Conservation (phyloP, 2,888 invertebrate species). For the Idaea dimidiata region DNA sequence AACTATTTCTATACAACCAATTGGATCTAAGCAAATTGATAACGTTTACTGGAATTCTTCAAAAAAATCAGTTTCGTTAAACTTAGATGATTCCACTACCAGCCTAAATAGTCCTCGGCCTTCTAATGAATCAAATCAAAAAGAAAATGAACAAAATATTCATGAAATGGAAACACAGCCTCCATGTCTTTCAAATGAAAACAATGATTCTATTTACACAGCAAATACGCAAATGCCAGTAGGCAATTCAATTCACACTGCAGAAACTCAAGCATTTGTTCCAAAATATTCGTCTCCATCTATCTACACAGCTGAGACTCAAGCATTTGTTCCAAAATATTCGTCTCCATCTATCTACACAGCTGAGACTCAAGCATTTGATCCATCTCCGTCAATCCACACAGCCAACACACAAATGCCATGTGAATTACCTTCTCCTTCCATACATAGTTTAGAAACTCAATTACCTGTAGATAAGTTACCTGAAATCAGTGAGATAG, state of each 20-base stretch:
- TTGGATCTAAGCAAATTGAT: constrained; percentile 53
- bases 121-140: constrained; percentile 29
- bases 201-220: constrained; percentile 46
- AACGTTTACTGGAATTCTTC: constrained; percentile 59
- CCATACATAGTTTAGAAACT: constrained; percentile 20
- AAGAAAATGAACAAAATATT: constrained; percentile 31
- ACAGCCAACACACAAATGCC: constrained; percentile 13
- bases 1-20: constrained; percentile 49
- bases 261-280: constrained; percentile 17
- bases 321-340: constrained; percentile 9
- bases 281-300: constrained; percentile 9
- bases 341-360: constrained; percentile 14
- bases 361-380: constrained; percentile 24
- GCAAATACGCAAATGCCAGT: constrained; percentile 43
- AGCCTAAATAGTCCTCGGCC: constrained; percentile 40
- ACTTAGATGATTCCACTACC: constrained; percentile 43
- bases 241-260: constrained; percentile 15
- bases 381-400: constrained; percentile 5
- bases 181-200: constrained; percentile 35
- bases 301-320: constrained; percentile 19
- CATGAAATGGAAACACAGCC: constrained; percentile 58
- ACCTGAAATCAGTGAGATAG: constrained; percentile 50
- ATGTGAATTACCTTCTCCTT: constrained; percentile 8
- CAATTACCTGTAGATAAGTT: constrained; percentile 30
- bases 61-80: constrained; percentile 55